These are phyloP conservation scores for Rhinolophus ferrumequinum DNA, from an alignment of 2,113 vertebrate genomes.

Conservation along the genomic window DNA sequence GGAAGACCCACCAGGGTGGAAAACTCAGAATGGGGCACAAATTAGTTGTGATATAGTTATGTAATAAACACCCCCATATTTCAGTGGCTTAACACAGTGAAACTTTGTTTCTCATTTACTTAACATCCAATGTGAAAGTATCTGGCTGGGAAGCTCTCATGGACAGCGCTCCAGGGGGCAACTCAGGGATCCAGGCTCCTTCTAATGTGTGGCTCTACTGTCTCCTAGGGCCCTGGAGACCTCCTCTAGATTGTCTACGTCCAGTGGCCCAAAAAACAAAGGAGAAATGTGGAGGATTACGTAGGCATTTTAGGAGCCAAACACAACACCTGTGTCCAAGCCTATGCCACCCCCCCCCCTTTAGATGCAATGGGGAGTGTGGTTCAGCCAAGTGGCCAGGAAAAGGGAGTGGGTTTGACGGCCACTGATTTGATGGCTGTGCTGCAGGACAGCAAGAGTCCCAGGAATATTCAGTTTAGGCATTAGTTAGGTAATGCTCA, in stretches of 20 bases:
- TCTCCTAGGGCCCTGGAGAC: neutral
- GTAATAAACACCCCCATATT: neutral
- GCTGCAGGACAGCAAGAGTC: neutral
- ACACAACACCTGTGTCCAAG: neutral
- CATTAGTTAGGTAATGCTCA: neutral
- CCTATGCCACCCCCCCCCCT: neutral
- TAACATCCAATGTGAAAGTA: neutral
- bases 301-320: constrained; percentile 22
- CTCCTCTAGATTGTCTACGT: neutral
- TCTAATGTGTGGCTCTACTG: neutral
- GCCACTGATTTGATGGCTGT: neutral
- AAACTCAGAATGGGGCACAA: neutral
- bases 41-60: neutral
- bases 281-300: neutral
- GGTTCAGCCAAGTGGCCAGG: neutral
- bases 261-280: neutral
- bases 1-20: constrained; percentile 24
- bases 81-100: neutral
- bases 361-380: neutral
- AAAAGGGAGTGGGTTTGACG: neutral
- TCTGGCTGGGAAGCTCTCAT: neutral
- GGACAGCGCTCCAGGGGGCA: neutral
- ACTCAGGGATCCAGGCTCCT: neutral
- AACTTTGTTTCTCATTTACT: constrained; percentile 5
- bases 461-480: neutral